These are phyloP conservation scores for Thymelicus lineola DNA, from an alignment of 2,888 invertebrate genomes.

Conservation along the genomic window DNA sequence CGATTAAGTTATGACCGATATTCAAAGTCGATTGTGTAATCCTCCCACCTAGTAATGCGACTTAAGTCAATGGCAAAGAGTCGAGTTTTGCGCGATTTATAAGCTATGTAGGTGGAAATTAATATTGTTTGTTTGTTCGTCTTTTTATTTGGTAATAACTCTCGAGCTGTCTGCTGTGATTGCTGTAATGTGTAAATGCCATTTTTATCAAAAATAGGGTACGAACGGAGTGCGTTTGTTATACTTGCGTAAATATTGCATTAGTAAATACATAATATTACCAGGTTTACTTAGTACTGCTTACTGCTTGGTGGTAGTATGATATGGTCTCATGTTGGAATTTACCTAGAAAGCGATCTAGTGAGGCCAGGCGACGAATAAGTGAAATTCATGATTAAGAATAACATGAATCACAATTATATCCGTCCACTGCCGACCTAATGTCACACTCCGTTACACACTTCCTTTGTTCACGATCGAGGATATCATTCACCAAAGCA, in stretches of 20 bases:
- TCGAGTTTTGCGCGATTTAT: constrained; percentile 12
- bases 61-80: constrained; percentile 13
- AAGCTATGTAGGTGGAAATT: constrained; percentile 20
- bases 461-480: too few relatives aligned
- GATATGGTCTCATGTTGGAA: too few relatives aligned
- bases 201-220: neutral
- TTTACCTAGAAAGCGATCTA: too few relatives aligned
- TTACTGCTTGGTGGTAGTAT: too few relatives aligned
- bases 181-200: constrained; percentile 14
- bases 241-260: neutral
- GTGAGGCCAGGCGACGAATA: too few relatives aligned
- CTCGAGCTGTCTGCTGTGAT: constrained; percentile 1
- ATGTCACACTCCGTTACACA: too few relatives aligned
- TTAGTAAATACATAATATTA: neutral
- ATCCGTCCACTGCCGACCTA: too few relatives aligned
- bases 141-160: constrained; percentile 23
- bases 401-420: too few relatives aligned
- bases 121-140: constrained; percentile 20
- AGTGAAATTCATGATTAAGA: too few relatives aligned
- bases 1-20: constrained; percentile 28
- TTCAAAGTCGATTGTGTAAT: constrained; percentile 22
- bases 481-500: too few relatives aligned
- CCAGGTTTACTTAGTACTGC: neutral
- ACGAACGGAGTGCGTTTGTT: neutral
- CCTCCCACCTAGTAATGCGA: constrained; percentile 3